Conservation (phyloP, 2,797 vertebrate species). For the Chloroceryle amazona region DNA sequence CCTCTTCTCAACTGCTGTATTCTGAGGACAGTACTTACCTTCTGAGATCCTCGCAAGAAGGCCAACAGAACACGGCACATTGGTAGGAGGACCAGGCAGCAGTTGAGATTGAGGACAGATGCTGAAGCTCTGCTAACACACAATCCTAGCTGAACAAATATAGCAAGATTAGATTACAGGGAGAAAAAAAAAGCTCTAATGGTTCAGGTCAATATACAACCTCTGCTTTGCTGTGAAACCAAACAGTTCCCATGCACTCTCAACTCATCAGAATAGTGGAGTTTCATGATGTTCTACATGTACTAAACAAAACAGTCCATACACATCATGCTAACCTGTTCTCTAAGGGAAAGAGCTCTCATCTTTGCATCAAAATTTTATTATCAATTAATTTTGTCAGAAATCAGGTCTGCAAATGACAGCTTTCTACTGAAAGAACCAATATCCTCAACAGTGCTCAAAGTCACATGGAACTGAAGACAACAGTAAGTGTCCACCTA, state of each 20-base stretch:
- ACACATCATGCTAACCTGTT: background rate
- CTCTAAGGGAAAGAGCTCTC: background rate
- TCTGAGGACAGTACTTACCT: constrained; percentile 77
- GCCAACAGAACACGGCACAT: constrained; percentile 93
- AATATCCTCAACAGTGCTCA: background rate
- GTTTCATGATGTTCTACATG: background rate
- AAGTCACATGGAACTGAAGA: background rate
- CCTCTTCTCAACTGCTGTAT: too few species aligned
- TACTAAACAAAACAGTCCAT: rapidly evolving
- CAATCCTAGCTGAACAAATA: constrained; percentile 92
- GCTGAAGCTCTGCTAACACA: constrained; percentile 97
- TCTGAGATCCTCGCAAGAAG: constrained; percentile 88
- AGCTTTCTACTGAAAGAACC: background rate
- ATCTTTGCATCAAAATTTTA: background rate
- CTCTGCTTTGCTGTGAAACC: background rate
- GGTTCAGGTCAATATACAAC: background rate
- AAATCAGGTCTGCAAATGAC: background rate
- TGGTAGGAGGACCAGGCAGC: constrained; percentile 92
- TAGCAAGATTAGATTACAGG: constrained; percentile 71
- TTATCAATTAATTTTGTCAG: background rate
- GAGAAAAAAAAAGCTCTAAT: background rate
- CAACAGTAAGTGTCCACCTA: background rate
- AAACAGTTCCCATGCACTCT: background rate
- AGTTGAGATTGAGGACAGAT: constrained; percentile 95
- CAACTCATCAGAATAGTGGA: background rate